Percentiles rank a stretch among this genome's conserved stretches.
Conservation (phyloP, 2,113 vertebrate species). For the Capricornis sumatraensis region DNA sequence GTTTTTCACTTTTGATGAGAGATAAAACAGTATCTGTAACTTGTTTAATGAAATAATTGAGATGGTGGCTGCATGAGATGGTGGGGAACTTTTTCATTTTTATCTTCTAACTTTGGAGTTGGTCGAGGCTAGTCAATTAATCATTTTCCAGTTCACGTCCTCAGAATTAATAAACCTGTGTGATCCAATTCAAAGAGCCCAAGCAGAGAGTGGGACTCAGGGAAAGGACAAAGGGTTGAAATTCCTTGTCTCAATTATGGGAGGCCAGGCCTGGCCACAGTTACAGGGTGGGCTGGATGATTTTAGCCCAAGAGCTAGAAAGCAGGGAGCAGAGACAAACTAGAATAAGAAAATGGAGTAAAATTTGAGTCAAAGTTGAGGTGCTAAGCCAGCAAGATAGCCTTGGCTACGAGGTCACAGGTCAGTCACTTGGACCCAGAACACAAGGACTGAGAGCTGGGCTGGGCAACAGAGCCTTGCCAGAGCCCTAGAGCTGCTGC, state of each 20-base stretch:
- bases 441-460: neutral
- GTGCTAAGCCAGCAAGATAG: neutral
- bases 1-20: neutral
- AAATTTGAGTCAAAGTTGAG: neutral
- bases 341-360: neutral
- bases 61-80: neutral
- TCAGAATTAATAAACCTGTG: neutral
- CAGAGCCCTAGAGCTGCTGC: neutral
- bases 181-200: neutral
- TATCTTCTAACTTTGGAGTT: neutral
- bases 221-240: neutral
- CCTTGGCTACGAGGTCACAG: neutral
- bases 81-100: neutral
- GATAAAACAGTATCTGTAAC: neutral
- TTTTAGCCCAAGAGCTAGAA: neutral
- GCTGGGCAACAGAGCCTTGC: neutral
- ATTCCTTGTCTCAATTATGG: neutral
- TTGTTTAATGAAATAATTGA: slow-evolving; percentile 10
- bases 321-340: neutral
- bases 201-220: neutral
- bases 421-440: neutral
- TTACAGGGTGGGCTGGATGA: neutral
- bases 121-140: neutral
- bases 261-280: neutral
- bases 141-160: neutral